Evolutionary conservation across 2,888 invertebrate genomes (phyloP).

Genomic region (Machimus atricapillus): DNA sequence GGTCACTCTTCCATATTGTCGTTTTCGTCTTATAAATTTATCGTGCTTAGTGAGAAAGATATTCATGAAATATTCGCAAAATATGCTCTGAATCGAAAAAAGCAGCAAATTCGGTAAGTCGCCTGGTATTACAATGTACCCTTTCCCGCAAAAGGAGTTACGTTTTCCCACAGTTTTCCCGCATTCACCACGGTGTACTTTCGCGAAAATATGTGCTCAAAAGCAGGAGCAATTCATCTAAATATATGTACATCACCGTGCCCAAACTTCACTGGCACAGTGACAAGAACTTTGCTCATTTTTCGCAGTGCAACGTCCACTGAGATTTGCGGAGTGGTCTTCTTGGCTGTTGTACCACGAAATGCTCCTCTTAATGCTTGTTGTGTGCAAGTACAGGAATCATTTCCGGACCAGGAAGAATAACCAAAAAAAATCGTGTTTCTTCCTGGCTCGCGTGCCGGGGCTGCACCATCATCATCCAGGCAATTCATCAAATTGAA

Average conservation of each 20-base stretch:
- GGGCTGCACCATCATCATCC: neutral
- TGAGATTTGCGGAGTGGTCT: neutral
- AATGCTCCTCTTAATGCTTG: neutral
- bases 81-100: neutral
- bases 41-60: neutral
- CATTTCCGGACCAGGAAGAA: neutral
- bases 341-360: neutral
- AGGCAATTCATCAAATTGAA: neutral
- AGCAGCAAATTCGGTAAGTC: neutral
- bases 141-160: neutral
- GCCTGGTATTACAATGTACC: neutral
- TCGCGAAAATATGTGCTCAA: neutral
- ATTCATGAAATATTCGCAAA: neutral
- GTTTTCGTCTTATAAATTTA: neutral
- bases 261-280: neutral
- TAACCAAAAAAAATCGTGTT: neutral
- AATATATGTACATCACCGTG: neutral
- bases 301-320: neutral
- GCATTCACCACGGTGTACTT: neutral
- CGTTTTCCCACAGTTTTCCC: neutral
- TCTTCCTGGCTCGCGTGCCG: neutral
- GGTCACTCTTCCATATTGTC: neutral
- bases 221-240: neutral
- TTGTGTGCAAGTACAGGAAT: neutral
- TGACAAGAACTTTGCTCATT: neutral